A percentile compares a stretch with the other conserved stretches of the same genome.
Evolutionary conservation across 92 coral and sea anemone genomes (phyloP).

Genomic region (Porites cylindrica): DNA sequence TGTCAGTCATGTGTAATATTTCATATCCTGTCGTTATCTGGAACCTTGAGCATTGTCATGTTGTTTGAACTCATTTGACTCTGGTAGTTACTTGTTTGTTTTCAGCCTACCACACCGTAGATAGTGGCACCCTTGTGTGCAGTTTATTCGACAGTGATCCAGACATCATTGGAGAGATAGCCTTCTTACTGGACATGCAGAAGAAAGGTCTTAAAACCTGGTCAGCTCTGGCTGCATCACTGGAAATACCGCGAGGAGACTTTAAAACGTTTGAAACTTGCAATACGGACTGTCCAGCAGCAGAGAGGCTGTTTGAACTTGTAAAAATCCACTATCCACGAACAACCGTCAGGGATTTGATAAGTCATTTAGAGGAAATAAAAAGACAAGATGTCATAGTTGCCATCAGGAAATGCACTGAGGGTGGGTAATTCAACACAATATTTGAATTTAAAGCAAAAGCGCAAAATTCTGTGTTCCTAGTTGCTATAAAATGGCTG

Average conservation of each 20-base stretch:
- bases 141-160: conserved; percentile 39
- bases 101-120: neutral
- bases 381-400: conserved; percentile 10
- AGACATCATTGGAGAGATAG: conserved; percentile 37
- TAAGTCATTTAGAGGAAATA: neutral
- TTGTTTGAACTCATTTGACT: too few relatives aligned
- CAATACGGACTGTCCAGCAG: neutral
- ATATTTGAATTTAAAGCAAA: too few relatives aligned
- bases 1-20: too few relatives aligned
- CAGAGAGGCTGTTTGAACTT: conserved; percentile 25
- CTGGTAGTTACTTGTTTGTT: neutral
- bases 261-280: conserved; percentile 15
- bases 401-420: neutral
- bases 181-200: conserved; percentile 15
- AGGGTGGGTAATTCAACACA: neutral
- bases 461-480: neutral
- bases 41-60: too few relatives aligned
- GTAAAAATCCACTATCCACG: neutral
- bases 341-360: conserved; percentile 9
- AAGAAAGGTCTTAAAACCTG: conserved; percentile 20
- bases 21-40: too few relatives aligned
- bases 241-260: neutral
- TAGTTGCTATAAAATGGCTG: too few relatives aligned
- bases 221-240: conserved; percentile 10
- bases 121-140: neutral